Evolutionary conservation across 1,140 invertebrate genomes (phyloP), one percentile per base, ranked within the genome.

Genomic region (Araneus ventricosus): DNA sequence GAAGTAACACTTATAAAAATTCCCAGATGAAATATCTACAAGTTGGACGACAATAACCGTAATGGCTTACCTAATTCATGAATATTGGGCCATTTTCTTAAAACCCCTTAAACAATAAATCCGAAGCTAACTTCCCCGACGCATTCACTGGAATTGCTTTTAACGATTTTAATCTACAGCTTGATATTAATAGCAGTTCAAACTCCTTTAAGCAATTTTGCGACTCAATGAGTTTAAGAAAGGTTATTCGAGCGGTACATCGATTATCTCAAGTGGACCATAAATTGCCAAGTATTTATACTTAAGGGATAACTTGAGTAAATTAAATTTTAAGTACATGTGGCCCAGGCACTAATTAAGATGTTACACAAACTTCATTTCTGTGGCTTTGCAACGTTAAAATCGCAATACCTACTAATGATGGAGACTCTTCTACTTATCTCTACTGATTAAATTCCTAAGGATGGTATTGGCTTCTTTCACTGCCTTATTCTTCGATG

Each of bases 171-270:
- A 82, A 87, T 87, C 85, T 87, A 57, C 30, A 87, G 57, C 59
- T 61, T 87, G 85, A 87, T 87, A 87, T 87, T 87, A 87, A 87
- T 87, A 59, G 85, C 52, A 87, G 85, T 59, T 87, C 85, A 87
- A 87, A 87, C 85, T 87, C 85, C 85, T 87, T 87, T 87, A 87
- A 87, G 37, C 85, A 87, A 87, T 87, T 87, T 87, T 87, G 52
- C 59, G 52, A 61, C 85, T 61, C 85, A 61, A 87, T 87, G 85
- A 61, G 52, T 87, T 87, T 61, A 61, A 87, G 85, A 87, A 87
- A 87, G 85, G 52, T 87, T 87, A 61, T 61, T 61, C 85, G 85
- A 87, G 85, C 59, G 85, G 7, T 87, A 24, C 85, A 87, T 87
- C 85, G 85, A 87, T 87, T 87, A 87, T 34, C 59, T 87, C 85